These are phyloP conservation scores for Pocota personata DNA, from an alignment of 2,888 invertebrate genomes.

Conservation along the genomic window DNA sequence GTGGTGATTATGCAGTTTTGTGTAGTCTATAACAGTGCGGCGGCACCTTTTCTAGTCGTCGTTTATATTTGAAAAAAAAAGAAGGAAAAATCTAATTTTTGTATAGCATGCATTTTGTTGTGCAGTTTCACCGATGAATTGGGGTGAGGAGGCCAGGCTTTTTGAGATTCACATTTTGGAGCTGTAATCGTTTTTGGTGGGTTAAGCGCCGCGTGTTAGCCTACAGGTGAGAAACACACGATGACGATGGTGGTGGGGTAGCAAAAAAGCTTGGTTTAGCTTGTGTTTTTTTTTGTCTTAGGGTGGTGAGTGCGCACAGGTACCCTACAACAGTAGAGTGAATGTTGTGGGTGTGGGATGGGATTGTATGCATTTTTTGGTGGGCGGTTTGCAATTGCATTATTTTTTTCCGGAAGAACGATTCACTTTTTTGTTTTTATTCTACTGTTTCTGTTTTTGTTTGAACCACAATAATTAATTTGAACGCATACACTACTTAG, in stretches of 20 bases:
- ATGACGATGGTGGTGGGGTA: constrained; percentile 18
- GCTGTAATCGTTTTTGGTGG: constrained; percentile 45
- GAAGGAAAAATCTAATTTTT: constrained; percentile 33
- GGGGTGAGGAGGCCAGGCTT: constrained; percentile 70
- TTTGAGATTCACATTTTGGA: constrained; percentile 65
- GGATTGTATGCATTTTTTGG: constrained; percentile 46
- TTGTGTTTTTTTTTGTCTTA: neutral
- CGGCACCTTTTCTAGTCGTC: constrained; percentile 71
- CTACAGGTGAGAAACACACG: constrained; percentile 71
- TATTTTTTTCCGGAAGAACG: constrained; percentile 48
- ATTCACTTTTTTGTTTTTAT: neutral
- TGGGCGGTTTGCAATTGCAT: constrained; percentile 29
- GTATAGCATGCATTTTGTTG: constrained; percentile 42
- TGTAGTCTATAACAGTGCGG: constrained; percentile 50
- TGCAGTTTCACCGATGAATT: constrained; percentile 59
- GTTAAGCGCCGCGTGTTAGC: constrained; percentile 72
- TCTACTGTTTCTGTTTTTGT: neutral
- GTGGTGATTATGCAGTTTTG: neutral
- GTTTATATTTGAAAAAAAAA: constrained; percentile 4
- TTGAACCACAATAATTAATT: neutral
- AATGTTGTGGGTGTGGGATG: constrained; percentile 61
- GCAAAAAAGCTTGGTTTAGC: constrained; percentile 34
- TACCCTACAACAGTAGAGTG: constrained; percentile 26
- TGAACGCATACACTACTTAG: neutral
- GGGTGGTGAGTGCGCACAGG: constrained; percentile 4